Conservation (phyloP, 2,888 invertebrate genomes). For the Thalpophila matura region DNA sequence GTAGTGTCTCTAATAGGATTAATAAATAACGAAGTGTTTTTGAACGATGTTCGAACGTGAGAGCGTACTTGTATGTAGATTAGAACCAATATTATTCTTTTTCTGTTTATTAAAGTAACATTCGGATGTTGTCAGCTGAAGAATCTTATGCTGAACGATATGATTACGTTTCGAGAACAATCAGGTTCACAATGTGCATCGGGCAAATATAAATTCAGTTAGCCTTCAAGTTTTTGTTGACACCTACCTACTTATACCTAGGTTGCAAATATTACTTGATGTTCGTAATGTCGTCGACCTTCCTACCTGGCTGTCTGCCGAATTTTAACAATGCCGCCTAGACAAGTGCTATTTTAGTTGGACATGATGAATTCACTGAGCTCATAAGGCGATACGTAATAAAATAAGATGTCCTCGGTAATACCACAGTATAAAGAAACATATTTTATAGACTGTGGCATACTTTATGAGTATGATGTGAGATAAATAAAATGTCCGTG, state of each 20-base stretch:
- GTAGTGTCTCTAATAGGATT: slow-evolving; percentile 64
- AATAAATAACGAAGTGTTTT: slow-evolving; percentile 62
- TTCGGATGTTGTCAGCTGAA: slow-evolving; percentile 22
- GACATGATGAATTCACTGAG: slow-evolving; percentile 57
- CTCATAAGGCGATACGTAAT: slow-evolving; percentile 37
- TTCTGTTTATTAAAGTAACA: slow-evolving; percentile 13
- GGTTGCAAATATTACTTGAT: slow-evolving; percentile 47
- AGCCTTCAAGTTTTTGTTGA: slow-evolving; percentile 42
- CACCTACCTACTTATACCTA: slow-evolving; percentile 31
- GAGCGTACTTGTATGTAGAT: slow-evolving; percentile 51
- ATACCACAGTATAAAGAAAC: too few species aligned
- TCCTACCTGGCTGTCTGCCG: slow-evolving; percentile 69
- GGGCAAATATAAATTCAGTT: slow-evolving; percentile 36
- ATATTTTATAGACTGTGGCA: too few species aligned
- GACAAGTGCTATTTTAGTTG: slow-evolving; percentile 63
- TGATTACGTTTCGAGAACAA: slow-evolving; percentile 23
- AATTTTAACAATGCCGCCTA: slow-evolving; percentile 65
- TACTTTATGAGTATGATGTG: slow-evolving; percentile 43
- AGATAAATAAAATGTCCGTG: slow-evolving; percentile 71
- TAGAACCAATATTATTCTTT: slow-evolving; percentile 35
- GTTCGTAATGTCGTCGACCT: slow-evolving; percentile 70
- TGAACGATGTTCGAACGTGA: slow-evolving; percentile 58
- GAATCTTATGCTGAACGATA: slow-evolving; percentile 21
- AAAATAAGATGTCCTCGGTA: slow-evolving; percentile 52
- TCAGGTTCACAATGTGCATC: slow-evolving; percentile 18